A percentile compares a stretch with the other conserved stretches of the same genome.
These are phyloP conservation scores for Lepeophtheirus salmonis DNA, from an alignment of 1,140 invertebrate genomes.

Conservation along the genomic window DNA sequence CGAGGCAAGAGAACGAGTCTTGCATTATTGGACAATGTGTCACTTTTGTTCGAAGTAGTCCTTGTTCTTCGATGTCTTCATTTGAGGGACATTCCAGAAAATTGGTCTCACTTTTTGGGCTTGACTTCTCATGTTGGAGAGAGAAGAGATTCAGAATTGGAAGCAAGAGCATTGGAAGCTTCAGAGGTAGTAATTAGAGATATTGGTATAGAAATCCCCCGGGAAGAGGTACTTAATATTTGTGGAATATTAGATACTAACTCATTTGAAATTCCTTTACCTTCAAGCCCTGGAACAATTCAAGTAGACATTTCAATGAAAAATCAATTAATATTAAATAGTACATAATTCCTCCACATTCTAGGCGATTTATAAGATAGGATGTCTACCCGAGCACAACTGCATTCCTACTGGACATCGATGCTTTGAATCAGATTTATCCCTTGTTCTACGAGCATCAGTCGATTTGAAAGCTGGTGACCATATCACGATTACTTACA, in stretches of 20 bases:
- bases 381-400: constrained; percentile 55
- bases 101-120: not conserved
- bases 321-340: too few species aligned
- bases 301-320: too few species aligned
- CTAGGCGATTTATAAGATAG: constrained; percentile 45
- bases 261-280: constrained; percentile 49
- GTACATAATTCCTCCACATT: constrained; percentile 30
- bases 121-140: constrained; percentile 1
- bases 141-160: not conserved
- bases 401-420: constrained; percentile 56
- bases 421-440: constrained; percentile 46
- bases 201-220: not conserved
- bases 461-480: constrained; percentile 36
- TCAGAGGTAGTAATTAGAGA: not conserved
- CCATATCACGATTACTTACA: constrained; percentile 51
- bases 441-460: constrained; percentile 41
- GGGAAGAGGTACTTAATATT: constrained; percentile 45
- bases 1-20: not conserved
- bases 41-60: not conserved
- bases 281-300: not conserved
- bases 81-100: not conserved
- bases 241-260: constrained; percentile 58
- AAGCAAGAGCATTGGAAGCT: not conserved
- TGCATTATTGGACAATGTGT: not conserved
- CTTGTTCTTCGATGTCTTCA: constrained; percentile 8